Evolutionary conservation across 2,113 vertebrate species (phyloP), one percentile per base, ranked within the genome.

Genomic region (Sinocyclocheilus grahami): DNA sequence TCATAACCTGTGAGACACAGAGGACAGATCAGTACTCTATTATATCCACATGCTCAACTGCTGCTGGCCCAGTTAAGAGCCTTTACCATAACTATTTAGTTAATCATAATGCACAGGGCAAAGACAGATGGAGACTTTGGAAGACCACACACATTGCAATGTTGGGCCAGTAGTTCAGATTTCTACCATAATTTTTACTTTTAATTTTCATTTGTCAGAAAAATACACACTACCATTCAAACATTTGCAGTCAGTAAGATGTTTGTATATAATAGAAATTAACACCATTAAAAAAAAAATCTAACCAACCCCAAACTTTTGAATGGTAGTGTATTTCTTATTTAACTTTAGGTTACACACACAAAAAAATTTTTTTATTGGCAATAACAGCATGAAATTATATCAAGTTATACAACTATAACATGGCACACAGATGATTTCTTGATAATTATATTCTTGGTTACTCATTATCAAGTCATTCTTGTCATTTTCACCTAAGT

Each of bases 1-100:
- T 99, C 97, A 83, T 99, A 97, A 90, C 97, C 98, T 99, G 87
- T 11, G 37, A 13, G 9, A 62, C 48, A 78, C 1, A 92, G 88
- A 60, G 84, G 30, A 71, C 42, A 78, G 6, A 5, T 5, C 42
- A 46, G 20, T 7, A 86, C 62, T 37, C 9, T 6, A 71, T 72
- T 39, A 39, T 72, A 39, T 39, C 8, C 30, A 37, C 18, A 71
- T 39, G 33, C 67, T 71, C 67, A 72, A 10, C 18, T 20, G 30
- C 67, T 33, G 27, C 27, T 69, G 13, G 0, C 14, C 65, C 27
- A 67, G 65, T 16, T 67, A 67, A 33, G 27, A 30, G 5, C 65
- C 14, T 69, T 18, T 0, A 69, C 65, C 65, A 14, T 69, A 7
- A 69, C 65, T 33, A 30, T 67, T 37, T 18, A 18, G 14, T 69